Conservation (phyloP, 2,113 vertebrate genomes). For the Podarcis muralis region DNA sequence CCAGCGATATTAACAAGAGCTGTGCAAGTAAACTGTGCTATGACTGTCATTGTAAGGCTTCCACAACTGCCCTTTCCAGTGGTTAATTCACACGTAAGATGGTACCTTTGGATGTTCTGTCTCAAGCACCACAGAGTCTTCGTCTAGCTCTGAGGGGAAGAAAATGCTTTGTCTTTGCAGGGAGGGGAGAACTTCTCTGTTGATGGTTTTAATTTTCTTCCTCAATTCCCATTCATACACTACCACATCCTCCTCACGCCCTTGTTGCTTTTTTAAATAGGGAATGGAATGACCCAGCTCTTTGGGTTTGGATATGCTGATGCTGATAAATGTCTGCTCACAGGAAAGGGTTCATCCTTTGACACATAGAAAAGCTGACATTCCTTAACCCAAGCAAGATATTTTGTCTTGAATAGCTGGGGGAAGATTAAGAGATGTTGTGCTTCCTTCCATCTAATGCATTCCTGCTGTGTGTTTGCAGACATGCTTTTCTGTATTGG, state of each 20-base stretch:
- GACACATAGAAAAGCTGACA: not conserved
- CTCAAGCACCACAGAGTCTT: too few species aligned
- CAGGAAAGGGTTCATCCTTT: not conserved
- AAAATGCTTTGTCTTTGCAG: not conserved
- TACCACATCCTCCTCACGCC: not conserved
- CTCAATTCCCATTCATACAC: not conserved
- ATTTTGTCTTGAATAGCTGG: not conserved
- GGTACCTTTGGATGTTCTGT: not conserved
- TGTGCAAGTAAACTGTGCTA: not conserved
- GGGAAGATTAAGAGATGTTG: not conserved
- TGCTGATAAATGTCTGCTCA: not conserved
- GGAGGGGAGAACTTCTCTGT: not conserved
- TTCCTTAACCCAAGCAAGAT: not conserved
- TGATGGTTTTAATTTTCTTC: not conserved
- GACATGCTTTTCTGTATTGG: not conserved
- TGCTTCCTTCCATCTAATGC: not conserved
- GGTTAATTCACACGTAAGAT: not conserved
- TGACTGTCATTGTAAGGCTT: not conserved
- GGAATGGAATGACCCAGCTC: not conserved
- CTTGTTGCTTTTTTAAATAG: not conserved
- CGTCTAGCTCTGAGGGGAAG: not conserved
- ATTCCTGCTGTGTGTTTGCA: not conserved
- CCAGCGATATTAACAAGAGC: too few species aligned
- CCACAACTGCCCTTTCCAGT: too few species aligned
- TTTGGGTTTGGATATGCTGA: not conserved